Evolutionary conservation across 35 echinoderm and acorn worm genomes (phyloP).

Genomic region (Hemicentrotus pulcherrimus): DNA sequence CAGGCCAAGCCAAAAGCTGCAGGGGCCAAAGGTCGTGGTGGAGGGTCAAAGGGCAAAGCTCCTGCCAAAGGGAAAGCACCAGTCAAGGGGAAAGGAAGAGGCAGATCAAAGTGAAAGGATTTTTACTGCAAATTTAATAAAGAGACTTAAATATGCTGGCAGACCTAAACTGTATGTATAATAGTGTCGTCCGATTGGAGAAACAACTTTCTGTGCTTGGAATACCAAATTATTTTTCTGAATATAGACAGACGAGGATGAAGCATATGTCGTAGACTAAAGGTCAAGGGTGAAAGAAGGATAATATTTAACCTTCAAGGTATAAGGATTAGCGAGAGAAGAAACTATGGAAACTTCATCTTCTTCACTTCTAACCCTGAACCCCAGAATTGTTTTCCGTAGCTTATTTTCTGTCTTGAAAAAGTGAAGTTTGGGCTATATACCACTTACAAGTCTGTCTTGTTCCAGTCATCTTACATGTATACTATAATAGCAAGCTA

Average conservation of each 20-base stretch:
- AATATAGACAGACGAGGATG: not conserved
- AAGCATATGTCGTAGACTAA: not conserved
- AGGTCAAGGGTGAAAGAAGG: no score
- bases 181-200: not conserved
- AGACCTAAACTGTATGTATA: not conserved
- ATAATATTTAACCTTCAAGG: no score
- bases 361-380: no score
- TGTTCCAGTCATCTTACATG: no score
- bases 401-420: no score
- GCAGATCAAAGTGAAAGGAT: not conserved
- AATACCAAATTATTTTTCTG: not conserved
- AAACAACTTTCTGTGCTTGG: not conserved
- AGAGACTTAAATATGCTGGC: not conserved
- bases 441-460: no score
- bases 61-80: conserved; percentile 57
- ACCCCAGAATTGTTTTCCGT: no score
- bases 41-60: conserved; percentile 61
- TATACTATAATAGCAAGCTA: no score
- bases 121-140: not conserved
- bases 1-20: conserved; percentile 42
- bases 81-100: conserved; percentile 53
- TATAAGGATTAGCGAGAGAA: no score
- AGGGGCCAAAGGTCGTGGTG: not conserved
- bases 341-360: no score
- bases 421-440: no score